Evolutionary conservation across 2,797 vertebrate genomes (phyloP).

Genomic region (Oophaga sylvatica): DNA sequence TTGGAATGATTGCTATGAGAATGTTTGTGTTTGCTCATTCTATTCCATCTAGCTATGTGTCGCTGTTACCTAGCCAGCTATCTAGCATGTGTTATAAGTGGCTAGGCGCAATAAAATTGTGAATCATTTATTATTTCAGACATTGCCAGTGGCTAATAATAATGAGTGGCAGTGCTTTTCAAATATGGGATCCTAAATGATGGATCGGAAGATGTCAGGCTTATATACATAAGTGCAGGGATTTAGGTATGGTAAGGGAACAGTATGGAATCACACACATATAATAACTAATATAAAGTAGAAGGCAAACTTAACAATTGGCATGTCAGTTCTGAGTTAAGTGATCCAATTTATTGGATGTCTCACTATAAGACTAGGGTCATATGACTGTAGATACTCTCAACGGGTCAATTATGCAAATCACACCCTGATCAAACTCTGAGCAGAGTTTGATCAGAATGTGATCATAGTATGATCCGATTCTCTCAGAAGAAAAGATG

Average conservation of each 20-base stretch:
- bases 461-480: too few species aligned
- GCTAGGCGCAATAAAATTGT: not conserved
- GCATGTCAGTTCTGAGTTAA: too few species aligned
- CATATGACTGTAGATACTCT: too few species aligned
- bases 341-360: too few species aligned
- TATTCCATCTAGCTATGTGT: not conserved
- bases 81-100: not conserved
- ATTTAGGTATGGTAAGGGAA: not conserved
- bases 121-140: not conserved
- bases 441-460: too few species aligned
- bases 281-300: not conserved
- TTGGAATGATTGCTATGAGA: slow-evolving; percentile 6
- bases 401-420: too few species aligned
- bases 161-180: not conserved
- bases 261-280: not conserved
- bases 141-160: not conserved
- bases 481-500: too few species aligned
- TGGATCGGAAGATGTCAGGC: not conserved
- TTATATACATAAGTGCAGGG: not conserved
- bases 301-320: too few species aligned
- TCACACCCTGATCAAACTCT: too few species aligned
- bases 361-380: too few species aligned
- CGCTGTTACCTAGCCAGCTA: not conserved
- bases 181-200: not conserved
- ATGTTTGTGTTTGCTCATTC: not conserved